Percentiles rank a stretch among this genome's conserved stretches.
phyloP scores from a whole-genome alignment of 2,888 invertebrate species.

The Plebejus melissa region DNA sequence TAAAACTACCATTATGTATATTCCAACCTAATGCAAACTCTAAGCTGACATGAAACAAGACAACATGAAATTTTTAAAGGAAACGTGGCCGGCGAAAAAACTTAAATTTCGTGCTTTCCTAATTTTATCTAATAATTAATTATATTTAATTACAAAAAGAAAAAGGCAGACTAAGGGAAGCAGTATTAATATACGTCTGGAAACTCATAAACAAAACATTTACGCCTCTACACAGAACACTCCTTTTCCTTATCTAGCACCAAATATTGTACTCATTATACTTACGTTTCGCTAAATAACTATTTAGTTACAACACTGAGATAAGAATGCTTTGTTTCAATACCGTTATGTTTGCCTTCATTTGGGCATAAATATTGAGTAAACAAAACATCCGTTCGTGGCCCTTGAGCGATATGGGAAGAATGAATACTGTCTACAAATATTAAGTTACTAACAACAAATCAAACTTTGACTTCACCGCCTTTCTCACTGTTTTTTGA shows the following conservation, averaged over 20 bases:
- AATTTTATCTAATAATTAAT: no score
- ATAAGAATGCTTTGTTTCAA: conserved; percentile 59
- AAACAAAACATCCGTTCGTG: conserved; percentile 48
- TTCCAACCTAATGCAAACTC: no score
- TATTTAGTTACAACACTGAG: conserved; percentile 57
- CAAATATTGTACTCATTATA: conserved; percentile 49
- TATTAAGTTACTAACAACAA: conserved; percentile 36
- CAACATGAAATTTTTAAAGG: no score
- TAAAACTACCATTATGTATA: neutral
- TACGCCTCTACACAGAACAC: conserved; percentile 42
- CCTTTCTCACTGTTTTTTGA: conserved; percentile 30
- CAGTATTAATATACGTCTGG: neutral
- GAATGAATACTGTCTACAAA: conserved; percentile 40
- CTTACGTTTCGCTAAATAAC: conserved; percentile 63
- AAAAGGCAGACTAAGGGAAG: neutral
- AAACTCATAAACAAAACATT: neutral
- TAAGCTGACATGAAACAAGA: no score
- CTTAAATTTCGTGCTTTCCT: no score
- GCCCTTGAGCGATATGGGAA: conserved; percentile 39
- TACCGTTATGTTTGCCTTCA: conserved; percentile 56
- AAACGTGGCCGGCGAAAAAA: no score
- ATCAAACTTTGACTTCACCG: conserved; percentile 36
- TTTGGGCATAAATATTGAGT: conserved; percentile 45
- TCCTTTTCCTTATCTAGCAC: conserved; percentile 47
- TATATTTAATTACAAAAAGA: no score